Percentiles rank a stretch among this genome's conserved stretches.
phyloP scores from a whole-genome alignment of 2,888 invertebrate genomes.

The Cerastis leucographa region DNA sequence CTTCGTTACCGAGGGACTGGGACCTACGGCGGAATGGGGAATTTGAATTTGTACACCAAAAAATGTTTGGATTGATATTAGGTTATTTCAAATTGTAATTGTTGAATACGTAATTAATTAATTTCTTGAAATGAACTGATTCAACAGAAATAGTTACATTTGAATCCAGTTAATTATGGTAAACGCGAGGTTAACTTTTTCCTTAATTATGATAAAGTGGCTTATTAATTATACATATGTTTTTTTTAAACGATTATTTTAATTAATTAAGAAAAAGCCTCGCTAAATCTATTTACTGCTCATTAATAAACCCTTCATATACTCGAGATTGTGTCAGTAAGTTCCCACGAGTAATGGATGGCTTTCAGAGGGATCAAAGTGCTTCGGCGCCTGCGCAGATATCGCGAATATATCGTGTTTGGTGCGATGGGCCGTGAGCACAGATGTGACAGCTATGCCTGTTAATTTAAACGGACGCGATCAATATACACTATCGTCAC shows the following conservation, averaged over 20 bases:
- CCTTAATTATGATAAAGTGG: not conserved
- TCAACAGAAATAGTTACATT: not conserved
- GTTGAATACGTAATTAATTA: conserved; percentile 23
- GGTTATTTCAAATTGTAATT: conserved; percentile 17
- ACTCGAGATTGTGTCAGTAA: conserved; percentile 68
- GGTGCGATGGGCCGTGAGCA: conserved; percentile 79
- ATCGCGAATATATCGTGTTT: conserved; percentile 79
- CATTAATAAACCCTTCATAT: conserved; percentile 44
- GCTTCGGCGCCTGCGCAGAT: conserved; percentile 62
- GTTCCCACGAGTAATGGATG: conserved; percentile 75
- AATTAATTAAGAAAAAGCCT: conserved; percentile 28
- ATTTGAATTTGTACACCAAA: conserved; percentile 17
- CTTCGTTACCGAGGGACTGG: conserved; percentile 19
- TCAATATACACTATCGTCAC: conserved; percentile 84
- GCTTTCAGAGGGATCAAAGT: conserved; percentile 69
- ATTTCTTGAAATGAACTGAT: not conserved
- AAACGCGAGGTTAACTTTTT: conserved; percentile 1
- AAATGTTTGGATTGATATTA: not conserved
- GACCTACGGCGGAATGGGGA: conserved; percentile 37
- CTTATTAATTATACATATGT: not conserved
- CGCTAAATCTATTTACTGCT: conserved; percentile 45
- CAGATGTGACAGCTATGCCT: conserved; percentile 81
- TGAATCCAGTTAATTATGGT: not conserved
- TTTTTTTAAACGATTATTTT: not conserved
- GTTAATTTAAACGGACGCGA: conserved; percentile 86